Conservation (phyloP, 2,797 vertebrate genomes). For the Anguilla megastoma region DNA sequence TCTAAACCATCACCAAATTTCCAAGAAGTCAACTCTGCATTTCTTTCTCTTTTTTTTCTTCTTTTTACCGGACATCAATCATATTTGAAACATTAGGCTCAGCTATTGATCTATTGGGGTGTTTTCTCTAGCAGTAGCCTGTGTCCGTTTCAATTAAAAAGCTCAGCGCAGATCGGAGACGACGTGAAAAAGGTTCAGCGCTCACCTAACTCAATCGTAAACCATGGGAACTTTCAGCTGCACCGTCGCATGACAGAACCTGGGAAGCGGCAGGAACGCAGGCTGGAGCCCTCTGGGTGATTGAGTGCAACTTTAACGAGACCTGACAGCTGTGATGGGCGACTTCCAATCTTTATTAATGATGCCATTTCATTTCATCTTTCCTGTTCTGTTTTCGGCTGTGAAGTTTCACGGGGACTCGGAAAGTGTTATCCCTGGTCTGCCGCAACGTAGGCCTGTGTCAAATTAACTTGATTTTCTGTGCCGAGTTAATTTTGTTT, state of each 20-base stretch:
- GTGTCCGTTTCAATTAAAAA: neutral
- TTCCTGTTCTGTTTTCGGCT: conserved; percentile 4
- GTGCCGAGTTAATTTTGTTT: conserved; percentile 23
- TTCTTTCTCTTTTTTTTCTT: too few species aligned
- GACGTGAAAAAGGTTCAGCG: neutral
- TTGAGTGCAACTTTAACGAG: conserved; percentile 48
- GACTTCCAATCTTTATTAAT: conserved; percentile 47
- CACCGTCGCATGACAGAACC: conserved; percentile 27
- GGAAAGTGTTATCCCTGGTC: conserved; percentile 2
- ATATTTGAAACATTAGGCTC: neutral
- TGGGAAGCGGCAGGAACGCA: neutral
- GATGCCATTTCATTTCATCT: conserved; percentile 21
- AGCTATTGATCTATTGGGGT: neutral
- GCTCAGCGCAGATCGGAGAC: neutral
- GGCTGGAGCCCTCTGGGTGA: conserved; percentile 37
- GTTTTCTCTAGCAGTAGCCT: neutral
- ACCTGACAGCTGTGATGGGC: conserved; percentile 47
- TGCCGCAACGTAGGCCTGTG: neutral
- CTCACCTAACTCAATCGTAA: neutral
- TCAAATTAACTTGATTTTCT: conserved; percentile 29
- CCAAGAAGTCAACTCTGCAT: neutral
- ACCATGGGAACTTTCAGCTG: conserved; percentile 34
- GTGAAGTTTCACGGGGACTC: neutral
- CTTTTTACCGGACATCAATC: too few species aligned
- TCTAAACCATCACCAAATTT: too few species aligned